A percentile compares a stretch with the other conserved stretches of the same genome.
Conservation (phyloP, 2,113 vertebrate species). For the Varanus komodoensis region DNA sequence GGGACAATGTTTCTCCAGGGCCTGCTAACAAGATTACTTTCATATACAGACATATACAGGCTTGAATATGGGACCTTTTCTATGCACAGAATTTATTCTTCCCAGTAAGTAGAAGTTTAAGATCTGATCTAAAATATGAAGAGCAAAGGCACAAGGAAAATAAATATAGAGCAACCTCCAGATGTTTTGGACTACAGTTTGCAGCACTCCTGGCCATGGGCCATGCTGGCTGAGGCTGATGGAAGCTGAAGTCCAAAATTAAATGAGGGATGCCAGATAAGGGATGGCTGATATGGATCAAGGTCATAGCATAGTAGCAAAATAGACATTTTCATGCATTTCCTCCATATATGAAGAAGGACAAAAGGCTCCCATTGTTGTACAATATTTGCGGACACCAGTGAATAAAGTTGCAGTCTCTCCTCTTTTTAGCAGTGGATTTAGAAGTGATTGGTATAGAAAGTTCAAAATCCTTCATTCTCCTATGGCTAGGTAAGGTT, state of each 20-base stretch:
- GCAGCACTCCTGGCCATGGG: too few species aligned
- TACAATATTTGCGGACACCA: neutral
- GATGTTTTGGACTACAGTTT: neutral
- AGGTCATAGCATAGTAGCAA: neutral
- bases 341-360: neutral
- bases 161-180: neutral
- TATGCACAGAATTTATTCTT: neutral
- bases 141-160: neutral
- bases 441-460: neutral
- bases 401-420: neutral
- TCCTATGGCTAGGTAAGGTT: neutral
- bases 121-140: neutral
- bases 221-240: too few species aligned
- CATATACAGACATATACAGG: neutral
- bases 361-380: neutral
- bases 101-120: neutral
- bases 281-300: neutral
- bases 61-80: neutral
- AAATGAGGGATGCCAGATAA: neutral
- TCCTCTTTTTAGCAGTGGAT: neutral
- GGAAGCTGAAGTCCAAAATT: neutral
- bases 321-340: neutral
- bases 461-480: neutral
- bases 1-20: neutral
- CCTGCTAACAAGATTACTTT: neutral